phyloP scores from a whole-genome alignment of 2,113 vertebrate genomes.

The Labeo catla region DNA sequence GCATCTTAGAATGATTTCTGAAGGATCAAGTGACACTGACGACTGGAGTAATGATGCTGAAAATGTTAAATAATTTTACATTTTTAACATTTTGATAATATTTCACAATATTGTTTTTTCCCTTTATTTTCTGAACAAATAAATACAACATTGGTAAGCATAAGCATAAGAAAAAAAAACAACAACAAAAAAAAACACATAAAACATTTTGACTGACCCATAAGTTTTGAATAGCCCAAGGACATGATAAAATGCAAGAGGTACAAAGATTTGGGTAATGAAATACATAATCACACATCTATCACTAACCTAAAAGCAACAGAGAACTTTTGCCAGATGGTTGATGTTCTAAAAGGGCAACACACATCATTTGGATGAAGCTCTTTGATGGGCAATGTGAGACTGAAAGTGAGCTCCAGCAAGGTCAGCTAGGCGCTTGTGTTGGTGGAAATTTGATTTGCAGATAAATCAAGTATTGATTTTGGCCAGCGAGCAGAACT shows the following conservation, averaged over 20 bases:
- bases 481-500: slow-evolving; percentile 47
- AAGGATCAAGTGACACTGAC: not conserved
- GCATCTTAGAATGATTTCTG: not conserved
- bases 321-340: not conserved
- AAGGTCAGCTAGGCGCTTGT: slow-evolving; percentile 57
- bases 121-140: not conserved
- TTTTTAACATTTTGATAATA: too few relatives aligned
- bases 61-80: too few relatives aligned
- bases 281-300: not conserved
- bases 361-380: slow-evolving; percentile 29
- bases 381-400: slow-evolving; percentile 47
- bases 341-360: slow-evolving; percentile 19
- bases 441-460: slow-evolving; percentile 61
- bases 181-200: not conserved
- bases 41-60: not conserved
- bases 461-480: slow-evolving; percentile 59
- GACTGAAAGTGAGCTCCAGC: slow-evolving; percentile 34
- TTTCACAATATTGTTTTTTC: too few relatives aligned
- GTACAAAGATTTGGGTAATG: not conserved
- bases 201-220: not conserved
- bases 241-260: not conserved
- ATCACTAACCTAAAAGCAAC: not conserved
- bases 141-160: not conserved
- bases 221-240: not conserved
- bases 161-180: not conserved